phyloP scores from a whole-genome alignment of 2,888 invertebrate genomes.

The Octonoba sinensis region DNA sequence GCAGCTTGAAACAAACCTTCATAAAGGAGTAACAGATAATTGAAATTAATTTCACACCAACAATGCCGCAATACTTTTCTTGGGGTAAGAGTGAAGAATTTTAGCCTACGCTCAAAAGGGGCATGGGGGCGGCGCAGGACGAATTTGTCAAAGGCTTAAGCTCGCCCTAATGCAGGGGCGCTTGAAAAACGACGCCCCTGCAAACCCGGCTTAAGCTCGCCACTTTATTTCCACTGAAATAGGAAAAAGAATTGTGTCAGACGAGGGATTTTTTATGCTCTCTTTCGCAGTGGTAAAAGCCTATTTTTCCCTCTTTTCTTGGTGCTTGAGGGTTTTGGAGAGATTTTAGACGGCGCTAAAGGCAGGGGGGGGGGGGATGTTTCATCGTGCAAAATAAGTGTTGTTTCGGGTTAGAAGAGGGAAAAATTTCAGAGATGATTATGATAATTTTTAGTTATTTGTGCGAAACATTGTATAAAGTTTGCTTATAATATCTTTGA shows the following conservation, averaged over 20 bases:
- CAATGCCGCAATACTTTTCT: no score
- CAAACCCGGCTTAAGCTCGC: constrained; percentile 60
- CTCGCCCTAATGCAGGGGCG: constrained; percentile 51
- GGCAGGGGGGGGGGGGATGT: background rate
- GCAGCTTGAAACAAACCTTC: no score
- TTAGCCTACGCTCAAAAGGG: background rate
- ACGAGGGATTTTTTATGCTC: background rate
- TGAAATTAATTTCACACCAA: no score
- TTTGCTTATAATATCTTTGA: no score
- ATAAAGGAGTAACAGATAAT: no score
- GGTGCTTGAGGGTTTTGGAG: constrained; percentile 40
- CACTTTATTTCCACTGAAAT: constrained; percentile 62
- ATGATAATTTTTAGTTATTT: constrained; percentile 3
- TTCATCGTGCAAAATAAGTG: constrained; percentile 1
- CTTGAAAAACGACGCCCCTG: constrained; percentile 63
- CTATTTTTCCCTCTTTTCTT: constrained; percentile 9
- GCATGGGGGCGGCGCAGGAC: constrained; percentile 12
- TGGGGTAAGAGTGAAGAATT: no score
- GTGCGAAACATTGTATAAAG: no score
- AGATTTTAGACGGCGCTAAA: constrained; percentile 29
- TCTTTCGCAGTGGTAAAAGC: constrained; percentile 46
- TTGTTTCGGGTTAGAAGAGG: background rate
- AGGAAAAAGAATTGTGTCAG: constrained; percentile 55
- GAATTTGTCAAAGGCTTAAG: constrained; percentile 64
- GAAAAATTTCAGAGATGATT: constrained; percentile 15